Conservation (phyloP, 2,113 vertebrate species). For the Misgurnus mizolepis region DNA sequence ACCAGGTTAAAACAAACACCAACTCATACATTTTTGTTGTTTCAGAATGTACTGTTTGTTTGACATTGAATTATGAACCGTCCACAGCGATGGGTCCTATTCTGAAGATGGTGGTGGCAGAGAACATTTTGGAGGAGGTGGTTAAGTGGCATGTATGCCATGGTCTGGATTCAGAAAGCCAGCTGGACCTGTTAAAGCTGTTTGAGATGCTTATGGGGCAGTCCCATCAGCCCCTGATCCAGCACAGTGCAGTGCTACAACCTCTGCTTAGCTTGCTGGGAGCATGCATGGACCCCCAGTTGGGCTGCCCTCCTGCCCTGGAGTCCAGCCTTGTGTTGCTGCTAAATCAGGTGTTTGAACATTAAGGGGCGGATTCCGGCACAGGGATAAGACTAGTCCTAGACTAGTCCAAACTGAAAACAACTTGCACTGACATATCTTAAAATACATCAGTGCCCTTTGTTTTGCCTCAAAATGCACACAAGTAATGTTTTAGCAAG, state of each 20-base stretch:
- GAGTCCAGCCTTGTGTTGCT: constrained; percentile 91
- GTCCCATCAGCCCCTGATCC: constrained; percentile 87
- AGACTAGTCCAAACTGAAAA: too few relatives aligned
- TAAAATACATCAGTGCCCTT: too few relatives aligned
- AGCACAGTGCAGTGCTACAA: constrained; percentile 82
- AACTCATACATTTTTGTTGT: constrained; percentile 5
- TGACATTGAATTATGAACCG: neutral
- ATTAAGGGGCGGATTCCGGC: too few relatives aligned
- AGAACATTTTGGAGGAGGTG: constrained; percentile 85
- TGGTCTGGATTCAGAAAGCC: constrained; percentile 83
- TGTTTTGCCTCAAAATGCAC: too few relatives aligned
- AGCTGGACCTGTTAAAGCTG: constrained; percentile 89
- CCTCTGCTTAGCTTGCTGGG: constrained; percentile 86
- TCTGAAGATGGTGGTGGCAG: constrained; percentile 82
- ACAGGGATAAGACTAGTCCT: too few relatives aligned
- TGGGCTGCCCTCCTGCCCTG: constrained; percentile 72
- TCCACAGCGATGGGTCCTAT: constrained; percentile 80
- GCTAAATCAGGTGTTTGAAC: constrained; percentile 79
- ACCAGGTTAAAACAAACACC: constrained; percentile 37
- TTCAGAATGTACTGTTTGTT: neutral
- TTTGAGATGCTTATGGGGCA: constrained; percentile 94
- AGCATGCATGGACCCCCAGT: constrained; percentile 78
- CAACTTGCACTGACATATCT: too few relatives aligned
- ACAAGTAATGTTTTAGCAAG: too few relatives aligned
- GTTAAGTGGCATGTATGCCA: constrained; percentile 87